A percentile compares a stretch with the other conserved stretches of the same genome.
These are phyloP conservation scores for Aphelenchoides besseyi DNA, from an alignment of 1,140 invertebrate species.

Conservation along the genomic window DNA sequence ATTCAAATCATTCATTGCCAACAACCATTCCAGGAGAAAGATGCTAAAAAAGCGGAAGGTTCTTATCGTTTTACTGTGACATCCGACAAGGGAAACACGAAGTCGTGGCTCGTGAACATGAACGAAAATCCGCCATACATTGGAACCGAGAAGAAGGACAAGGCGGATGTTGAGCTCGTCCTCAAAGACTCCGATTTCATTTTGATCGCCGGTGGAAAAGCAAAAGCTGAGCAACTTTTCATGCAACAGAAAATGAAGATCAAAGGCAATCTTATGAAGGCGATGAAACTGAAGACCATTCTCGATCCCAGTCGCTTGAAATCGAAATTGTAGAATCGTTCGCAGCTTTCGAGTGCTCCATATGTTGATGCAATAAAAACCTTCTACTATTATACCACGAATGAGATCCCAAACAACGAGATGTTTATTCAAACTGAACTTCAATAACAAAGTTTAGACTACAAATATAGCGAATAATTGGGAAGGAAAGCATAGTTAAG, in stretches of 20 bases:
- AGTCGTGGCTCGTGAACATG: constrained; percentile 54
- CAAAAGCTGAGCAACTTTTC: constrained; percentile 88
- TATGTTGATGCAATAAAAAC: no score
- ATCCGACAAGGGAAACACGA: constrained; percentile 35
- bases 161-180: constrained; percentile 52
- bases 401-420: no score
- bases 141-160: constrained; percentile 30
- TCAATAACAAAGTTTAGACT: no score
- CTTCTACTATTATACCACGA: no score
- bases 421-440: no score
- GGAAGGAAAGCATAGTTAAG: no score
- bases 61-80: constrained; percentile 54
- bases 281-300: constrained; percentile 83
- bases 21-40: constrained; percentile 80
- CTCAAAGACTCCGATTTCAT: constrained; percentile 56
- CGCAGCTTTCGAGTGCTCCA: neutral
- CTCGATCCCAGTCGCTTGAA: constrained; percentile 60
- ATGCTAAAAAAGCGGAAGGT: constrained; percentile 74
- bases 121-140: constrained; percentile 49
- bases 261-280: constrained; percentile 70
- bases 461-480: no score
- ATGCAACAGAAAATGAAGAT: constrained; percentile 73
- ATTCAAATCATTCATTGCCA: constrained; percentile 21
- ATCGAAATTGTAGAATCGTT: constrained; percentile 23
- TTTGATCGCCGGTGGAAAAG: constrained; percentile 70